Percentiles rank a stretch among this genome's conserved stretches.
Evolutionary conservation across 2,888 invertebrate species (phyloP).

Genomic region (Ectobius pallidus): DNA sequence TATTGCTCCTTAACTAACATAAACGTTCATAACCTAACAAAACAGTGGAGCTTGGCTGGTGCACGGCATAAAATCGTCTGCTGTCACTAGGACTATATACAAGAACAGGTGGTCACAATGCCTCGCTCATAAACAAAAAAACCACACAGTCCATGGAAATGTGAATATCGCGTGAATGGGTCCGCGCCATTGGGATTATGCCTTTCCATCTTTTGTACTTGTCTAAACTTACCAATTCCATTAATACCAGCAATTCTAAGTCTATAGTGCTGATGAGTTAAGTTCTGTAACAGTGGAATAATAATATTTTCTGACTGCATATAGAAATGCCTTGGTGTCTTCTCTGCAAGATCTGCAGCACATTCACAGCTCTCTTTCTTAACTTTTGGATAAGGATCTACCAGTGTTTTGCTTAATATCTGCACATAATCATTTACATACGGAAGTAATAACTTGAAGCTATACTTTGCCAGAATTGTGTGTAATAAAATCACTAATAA

Average conservation of each 20-base stretch:
- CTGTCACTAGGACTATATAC: too few species aligned
- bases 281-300: conserved; percentile 72
- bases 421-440: conserved; percentile 78
- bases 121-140: too few species aligned
- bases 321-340: conserved; percentile 73
- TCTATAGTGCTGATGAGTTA: conserved; percentile 83
- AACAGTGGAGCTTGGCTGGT: too few species aligned
- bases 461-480: conserved; percentile 68
- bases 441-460: conserved; percentile 65
- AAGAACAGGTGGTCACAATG: too few species aligned
- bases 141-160: too few species aligned
- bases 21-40: too few species aligned
- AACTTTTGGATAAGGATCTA: conserved; percentile 81
- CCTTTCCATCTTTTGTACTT: too few species aligned
- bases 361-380: conserved; percentile 79
- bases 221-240: conserved; percentile 27
- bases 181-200: too few species aligned
- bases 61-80: too few species aligned
- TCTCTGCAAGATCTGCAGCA: conserved; percentile 67
- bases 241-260: conserved; percentile 73
- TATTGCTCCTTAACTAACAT: too few species aligned
- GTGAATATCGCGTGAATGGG: too few species aligned
- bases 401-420: conserved; percentile 73
- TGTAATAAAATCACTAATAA: conserved; percentile 69
- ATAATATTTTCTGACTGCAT: conserved; percentile 74